A percentile compares a stretch with the other conserved stretches of the same genome.
Conservation (phyloP, 1,140 invertebrate species). For the Drosophila teissieri region DNA sequence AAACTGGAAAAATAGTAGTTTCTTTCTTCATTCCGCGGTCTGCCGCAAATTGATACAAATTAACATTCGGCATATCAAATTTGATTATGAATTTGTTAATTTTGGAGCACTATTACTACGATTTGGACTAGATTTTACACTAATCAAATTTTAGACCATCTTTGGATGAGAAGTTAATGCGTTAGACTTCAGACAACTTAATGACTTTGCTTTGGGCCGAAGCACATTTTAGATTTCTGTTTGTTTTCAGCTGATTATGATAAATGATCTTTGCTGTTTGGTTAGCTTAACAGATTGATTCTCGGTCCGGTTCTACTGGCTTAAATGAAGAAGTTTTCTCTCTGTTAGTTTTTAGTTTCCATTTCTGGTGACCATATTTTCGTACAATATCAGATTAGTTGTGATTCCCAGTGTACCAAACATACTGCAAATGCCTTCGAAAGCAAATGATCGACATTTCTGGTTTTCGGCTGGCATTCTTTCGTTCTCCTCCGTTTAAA, state of each 20-base stretch:
- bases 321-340: neutral
- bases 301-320: slow-evolving; percentile 12
- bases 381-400: too few species aligned
- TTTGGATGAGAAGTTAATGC: neutral
- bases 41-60: slow-evolving; percentile 57
- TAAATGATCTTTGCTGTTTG: slow-evolving; percentile 36
- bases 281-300: slow-evolving; percentile 31
- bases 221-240: slow-evolving; percentile 7
- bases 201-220: slow-evolving; percentile 7
- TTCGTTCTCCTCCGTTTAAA: slow-evolving; percentile 3
- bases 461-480: neutral
- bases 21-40: slow-evolving; percentile 33
- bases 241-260: slow-evolving; percentile 42
- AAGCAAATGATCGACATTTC: slow-evolving; percentile 7
- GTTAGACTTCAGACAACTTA: slow-evolving; percentile 23
- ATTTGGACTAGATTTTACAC: slow-evolving; percentile 3
- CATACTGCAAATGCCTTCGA: too few species aligned
- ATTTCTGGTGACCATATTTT: too few species aligned
- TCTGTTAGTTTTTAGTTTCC: too few species aligned
- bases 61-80: slow-evolving; percentile 46
- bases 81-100: slow-evolving; percentile 49
- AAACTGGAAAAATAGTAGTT: slow-evolving; percentile 14
- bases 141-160: slow-evolving; percentile 5
- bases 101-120: slow-evolving; percentile 7
- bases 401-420: too few species aligned